A percentile compares a stretch with the other conserved stretches of the same genome.
phyloP scores from a whole-genome alignment of 1,140 invertebrate species.

The Cheumatopsyche charites region DNA sequence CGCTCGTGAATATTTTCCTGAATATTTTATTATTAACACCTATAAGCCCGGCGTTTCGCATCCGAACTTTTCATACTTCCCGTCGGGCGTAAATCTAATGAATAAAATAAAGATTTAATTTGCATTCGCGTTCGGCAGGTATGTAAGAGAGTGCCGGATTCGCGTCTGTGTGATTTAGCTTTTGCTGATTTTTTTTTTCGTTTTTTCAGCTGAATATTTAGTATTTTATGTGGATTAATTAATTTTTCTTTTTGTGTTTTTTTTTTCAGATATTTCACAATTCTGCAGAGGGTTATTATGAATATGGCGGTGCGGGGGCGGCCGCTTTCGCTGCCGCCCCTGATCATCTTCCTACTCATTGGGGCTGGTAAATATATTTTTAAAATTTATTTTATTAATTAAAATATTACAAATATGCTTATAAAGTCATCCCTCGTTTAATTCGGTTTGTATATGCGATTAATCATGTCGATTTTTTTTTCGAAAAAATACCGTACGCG shows the following conservation, averaged over 20 bases:
- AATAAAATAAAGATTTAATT: constrained; percentile 46
- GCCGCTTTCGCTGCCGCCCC: constrained; percentile 36
- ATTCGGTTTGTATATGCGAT: no score
- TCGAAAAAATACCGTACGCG: no score
- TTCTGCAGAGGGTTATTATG: constrained; percentile 20
- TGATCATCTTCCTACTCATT: constrained; percentile 28
- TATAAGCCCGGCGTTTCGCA: constrained; percentile 8
- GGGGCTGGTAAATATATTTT: constrained; percentile 26
- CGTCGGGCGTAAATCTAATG: constrained; percentile 23
- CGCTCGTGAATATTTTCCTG: constrained; percentile 19
- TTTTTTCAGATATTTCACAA: constrained; percentile 19
- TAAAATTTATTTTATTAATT: no score
- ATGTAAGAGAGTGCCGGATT: no score
- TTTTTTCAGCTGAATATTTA: no score
- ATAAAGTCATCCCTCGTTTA: no score
- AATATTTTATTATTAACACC: constrained; percentile 48
- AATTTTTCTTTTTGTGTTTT: constrained; percentile 6
- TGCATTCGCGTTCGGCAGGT: constrained; percentile 34
- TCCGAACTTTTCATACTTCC: constrained; percentile 17
- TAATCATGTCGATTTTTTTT: no score
- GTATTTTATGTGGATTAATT: no score
- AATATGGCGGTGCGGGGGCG: constrained; percentile 32
- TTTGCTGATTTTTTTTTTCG: no score
- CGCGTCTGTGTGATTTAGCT: no score
- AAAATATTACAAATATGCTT: no score